Evolutionary conservation across 2,888 invertebrate genomes (phyloP).

Genomic region (Melolontha melolontha): DNA sequence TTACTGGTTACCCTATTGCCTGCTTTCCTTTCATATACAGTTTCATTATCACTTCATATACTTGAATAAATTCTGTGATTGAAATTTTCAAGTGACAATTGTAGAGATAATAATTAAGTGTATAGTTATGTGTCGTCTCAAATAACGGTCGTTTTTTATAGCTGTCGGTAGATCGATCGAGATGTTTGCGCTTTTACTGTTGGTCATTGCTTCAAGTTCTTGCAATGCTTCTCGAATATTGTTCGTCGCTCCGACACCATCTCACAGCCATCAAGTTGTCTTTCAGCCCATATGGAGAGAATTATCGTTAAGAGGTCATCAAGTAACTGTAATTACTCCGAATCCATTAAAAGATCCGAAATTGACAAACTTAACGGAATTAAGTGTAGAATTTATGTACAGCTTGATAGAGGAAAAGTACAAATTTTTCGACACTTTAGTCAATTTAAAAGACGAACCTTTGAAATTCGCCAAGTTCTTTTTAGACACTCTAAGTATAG

Average conservation of each 20-base stretch:
- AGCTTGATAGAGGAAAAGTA: slow-evolving; percentile 42
- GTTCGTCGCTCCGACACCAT: slow-evolving; percentile 63
- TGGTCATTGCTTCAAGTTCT: background rate
- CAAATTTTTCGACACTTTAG: slow-evolving; percentile 46
- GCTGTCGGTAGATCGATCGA: background rate
- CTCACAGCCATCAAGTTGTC: slow-evolving; percentile 67
- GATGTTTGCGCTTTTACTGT: background rate
- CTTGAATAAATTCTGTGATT: no score
- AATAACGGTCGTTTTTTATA: background rate
- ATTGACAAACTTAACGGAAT: slow-evolving; percentile 62
- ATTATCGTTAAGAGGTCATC: slow-evolving; percentile 65
- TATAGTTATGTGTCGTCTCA: no score
- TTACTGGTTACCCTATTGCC: no score
- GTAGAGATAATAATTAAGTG: no score
- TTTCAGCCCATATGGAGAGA: slow-evolving; percentile 64
- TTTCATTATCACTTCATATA: no score
- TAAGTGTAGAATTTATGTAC: slow-evolving; percentile 62
- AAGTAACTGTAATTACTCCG: slow-evolving; percentile 65
- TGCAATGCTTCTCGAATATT: slow-evolving; percentile 61
- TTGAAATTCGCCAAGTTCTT: slow-evolving; percentile 34
- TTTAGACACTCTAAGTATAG: slow-evolving; percentile 18
- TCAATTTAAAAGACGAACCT: slow-evolving; percentile 24
- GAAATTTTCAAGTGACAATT: no score
- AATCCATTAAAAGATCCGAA: slow-evolving; percentile 62
- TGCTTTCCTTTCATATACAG: no score